A percentile compares a stretch with the other conserved stretches of the same genome.
These are phyloP conservation scores for Diabrotica undecimpunctata DNA, from an alignment of 1,140 invertebrate species.

Conservation along the genomic window DNA sequence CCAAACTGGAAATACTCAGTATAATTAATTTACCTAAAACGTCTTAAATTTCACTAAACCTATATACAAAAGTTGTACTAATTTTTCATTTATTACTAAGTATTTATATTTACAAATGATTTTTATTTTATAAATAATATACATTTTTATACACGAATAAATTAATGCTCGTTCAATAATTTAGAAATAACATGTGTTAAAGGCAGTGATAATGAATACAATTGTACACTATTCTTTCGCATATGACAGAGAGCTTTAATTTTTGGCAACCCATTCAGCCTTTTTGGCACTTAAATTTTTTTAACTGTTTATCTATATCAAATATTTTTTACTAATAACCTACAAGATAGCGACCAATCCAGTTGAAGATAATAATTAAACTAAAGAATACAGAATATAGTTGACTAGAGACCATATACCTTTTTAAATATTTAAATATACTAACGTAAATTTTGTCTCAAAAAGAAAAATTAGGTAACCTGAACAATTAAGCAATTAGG, in stretches of 20 bases:
- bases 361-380: no score
- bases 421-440: no score
- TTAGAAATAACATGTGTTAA: conserved; percentile 31
- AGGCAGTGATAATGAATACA: conserved; percentile 35
- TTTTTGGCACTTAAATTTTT: no score
- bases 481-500: no score
- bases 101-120: conserved; percentile 17
- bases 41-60: conserved; percentile 24
- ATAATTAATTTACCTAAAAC: conserved; percentile 32
- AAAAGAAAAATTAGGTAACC: no score
- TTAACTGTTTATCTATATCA: no score
- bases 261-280: background rate
- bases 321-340: no score
- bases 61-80: conserved; percentile 35
- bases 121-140: conserved; percentile 26
- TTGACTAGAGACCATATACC: no score
- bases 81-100: conserved; percentile 17
- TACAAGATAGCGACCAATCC: no score
- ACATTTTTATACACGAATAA: conserved; percentile 29
- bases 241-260: conserved; percentile 8
- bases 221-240: conserved; percentile 18
- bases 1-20: conserved; percentile 28
- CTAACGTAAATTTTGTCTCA: no score
- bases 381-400: no score
- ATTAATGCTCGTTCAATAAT: conserved; percentile 31